Evolutionary conservation across 2,888 invertebrate species (phyloP), one percentile per base, ranked within the genome.

Genomic region (Drosophila histrio): DNA sequence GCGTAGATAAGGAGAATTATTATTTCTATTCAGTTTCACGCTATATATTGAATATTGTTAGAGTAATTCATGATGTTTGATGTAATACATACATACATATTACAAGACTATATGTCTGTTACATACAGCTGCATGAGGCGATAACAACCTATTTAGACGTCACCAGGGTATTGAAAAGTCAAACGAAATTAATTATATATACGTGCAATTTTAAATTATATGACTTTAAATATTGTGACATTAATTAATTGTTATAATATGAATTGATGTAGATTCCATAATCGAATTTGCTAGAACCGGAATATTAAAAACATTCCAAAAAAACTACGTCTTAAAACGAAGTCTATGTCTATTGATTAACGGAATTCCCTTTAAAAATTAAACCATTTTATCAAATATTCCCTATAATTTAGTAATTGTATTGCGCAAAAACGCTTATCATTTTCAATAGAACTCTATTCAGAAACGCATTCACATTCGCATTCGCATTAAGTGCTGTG

Each of bases 401-500:
- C 24, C 24, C 26, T 11, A 8, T 9, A 7, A 28, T 38, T 28
- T 38, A 11, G 17, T 8, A 28, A 28, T 46, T 57, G 13, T 19
- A 46, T 19, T 56, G 36, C 36, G 46, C 39, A 49, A 19, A 57
- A 30, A 28, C 17, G 15, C 38, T 53, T 57, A 75, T 69, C 72
- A 72, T 30, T 36, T 70, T 70, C 43, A 19, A 11, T 21, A 15
- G 65, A 65, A 77, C 13, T 53, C 13, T 38, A 46, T 58, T 38
- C 15, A 57, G 49, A 34, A 34, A n/a, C 24, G 38, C 39, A 19
- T 44, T 77, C 68, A 46, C 44, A 62, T 62, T 73, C 64, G 52
- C 54, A 64, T 32, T 59, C 75, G 54, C 59, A 22, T 53, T 41
- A 44, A 53, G n/a, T 19, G 50, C 34, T 50, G 64, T 84, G 83